These are phyloP conservation scores for Diglossa brunneiventris DNA, from an alignment of 2,113 vertebrate species.

Conservation along the genomic window DNA sequence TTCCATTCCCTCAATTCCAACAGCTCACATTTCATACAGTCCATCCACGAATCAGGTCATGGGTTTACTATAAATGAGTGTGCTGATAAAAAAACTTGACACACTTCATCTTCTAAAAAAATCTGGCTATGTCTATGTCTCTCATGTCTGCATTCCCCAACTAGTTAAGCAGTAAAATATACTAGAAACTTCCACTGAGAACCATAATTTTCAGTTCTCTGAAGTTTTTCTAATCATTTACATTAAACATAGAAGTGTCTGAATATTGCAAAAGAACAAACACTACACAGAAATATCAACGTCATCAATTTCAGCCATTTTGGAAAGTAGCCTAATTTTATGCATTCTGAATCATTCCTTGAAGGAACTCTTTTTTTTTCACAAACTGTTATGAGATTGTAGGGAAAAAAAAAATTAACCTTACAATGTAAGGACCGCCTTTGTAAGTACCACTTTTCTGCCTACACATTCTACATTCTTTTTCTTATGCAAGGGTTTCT, in stretches of 20 bases:
- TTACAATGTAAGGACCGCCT: not conserved
- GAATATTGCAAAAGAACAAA: not conserved
- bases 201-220: not conserved
- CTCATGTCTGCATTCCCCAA: not conserved
- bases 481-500: not conserved
- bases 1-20: not conserved
- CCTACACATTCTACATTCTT: not conserved
- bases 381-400: not conserved
- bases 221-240: not conserved
- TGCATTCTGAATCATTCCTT: not conserved
- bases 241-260: not conserved
- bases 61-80: not conserved
- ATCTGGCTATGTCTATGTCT: not conserved
- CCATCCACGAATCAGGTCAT: not conserved
- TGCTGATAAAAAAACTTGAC: not conserved
- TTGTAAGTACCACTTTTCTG: not conserved
- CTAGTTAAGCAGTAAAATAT: not conserved
- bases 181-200: not conserved
- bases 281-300: not conserved
- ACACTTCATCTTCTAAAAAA: not conserved
- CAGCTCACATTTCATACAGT: constrained; percentile 7
- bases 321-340: not conserved
- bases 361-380: not conserved
- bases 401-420: not conserved
- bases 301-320: not conserved